These are phyloP conservation scores for Labeo catla DNA, from an alignment of 2,113 vertebrate genomes.

Conservation along the genomic window DNA sequence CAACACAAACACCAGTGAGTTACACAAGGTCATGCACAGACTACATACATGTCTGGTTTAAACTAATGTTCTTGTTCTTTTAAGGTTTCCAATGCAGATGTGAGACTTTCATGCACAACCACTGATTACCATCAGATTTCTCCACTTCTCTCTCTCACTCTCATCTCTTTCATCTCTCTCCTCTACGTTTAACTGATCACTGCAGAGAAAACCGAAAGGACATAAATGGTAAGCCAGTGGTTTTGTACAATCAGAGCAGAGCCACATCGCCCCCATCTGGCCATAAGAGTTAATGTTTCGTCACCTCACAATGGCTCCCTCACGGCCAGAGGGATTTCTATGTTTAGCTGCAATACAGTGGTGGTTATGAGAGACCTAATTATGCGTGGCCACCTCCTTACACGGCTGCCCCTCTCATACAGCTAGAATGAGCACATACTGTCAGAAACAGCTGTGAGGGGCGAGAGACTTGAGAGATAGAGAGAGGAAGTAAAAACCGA, in stretches of 20 bases:
- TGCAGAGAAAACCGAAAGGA: slow-evolving; percentile 56
- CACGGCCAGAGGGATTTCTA: slow-evolving; percentile 53
- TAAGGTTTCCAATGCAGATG: not conserved
- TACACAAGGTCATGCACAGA: not conserved
- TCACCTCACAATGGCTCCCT: not conserved
- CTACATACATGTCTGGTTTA: not conserved
- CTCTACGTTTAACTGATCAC: slow-evolving; percentile 64
- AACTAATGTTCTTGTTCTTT: not conserved
- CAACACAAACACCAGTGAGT: not conserved
- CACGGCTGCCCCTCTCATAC: not conserved
- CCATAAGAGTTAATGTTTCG: not conserved
- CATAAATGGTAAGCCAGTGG: slow-evolving; percentile 40
- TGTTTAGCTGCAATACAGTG: slow-evolving; percentile 62
- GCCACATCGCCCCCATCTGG: slow-evolving; percentile 75
- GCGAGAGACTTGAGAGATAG: not conserved
- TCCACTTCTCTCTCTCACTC: not conserved
- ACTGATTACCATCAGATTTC: slow-evolving; percentile 9
- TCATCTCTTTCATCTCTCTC: slow-evolving; percentile 51
- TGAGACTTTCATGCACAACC: not conserved
- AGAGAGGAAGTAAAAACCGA: slow-evolving; percentile 5
- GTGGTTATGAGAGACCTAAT: slow-evolving; percentile 61
- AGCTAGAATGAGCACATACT: slow-evolving; percentile 42
- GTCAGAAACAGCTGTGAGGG: slow-evolving; percentile 51
- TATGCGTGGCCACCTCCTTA: slow-evolving; percentile 30
- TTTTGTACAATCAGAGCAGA: slow-evolving; percentile 41